Evolutionary conservation across 2,888 invertebrate species (phyloP).

Genomic region (Xanthorhoe designata): DNA sequence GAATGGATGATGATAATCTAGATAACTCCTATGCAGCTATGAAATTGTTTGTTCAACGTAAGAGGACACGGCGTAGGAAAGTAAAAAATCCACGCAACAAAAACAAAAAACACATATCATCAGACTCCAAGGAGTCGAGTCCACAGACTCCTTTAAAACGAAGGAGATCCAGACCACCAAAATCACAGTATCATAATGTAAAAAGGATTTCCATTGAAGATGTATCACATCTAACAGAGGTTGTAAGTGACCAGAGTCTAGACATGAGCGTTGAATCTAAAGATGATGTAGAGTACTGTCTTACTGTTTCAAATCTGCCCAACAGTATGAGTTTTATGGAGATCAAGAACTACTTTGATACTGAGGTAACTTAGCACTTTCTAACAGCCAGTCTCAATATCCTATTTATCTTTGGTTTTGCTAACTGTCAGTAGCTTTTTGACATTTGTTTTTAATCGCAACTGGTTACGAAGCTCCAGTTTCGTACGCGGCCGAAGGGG

Average conservation of each 20-base stretch:
- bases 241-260: not conserved
- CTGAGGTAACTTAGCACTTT: slow-evolving; percentile 47
- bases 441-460: too few species aligned
- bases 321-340: slow-evolving; percentile 47
- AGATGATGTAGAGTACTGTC: slow-evolving; percentile 39
- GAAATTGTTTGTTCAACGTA: not conserved
- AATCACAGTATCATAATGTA: slow-evolving; percentile 8
- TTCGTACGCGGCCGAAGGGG: too few species aligned
- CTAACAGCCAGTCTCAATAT: too few species aligned
- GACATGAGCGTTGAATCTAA: slow-evolving; percentile 16
- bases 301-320: slow-evolving; percentile 50
- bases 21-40: not conserved
- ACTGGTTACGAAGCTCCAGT: too few species aligned
- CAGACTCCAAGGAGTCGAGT: not conserved
- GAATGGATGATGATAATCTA: not conserved
- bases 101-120: not conserved
- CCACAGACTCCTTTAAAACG: slow-evolving; percentile 16
- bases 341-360: slow-evolving; percentile 52
- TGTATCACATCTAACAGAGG: slow-evolving; percentile 1
- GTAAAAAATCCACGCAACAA: not conserved
- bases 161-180: slow-evolving; percentile 3
- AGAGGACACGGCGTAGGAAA: not conserved
- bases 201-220: not conserved
- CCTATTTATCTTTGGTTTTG: too few species aligned
- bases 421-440: too few species aligned